Conservation (phyloP, 92 coral and sea anemone species). For the Epizoanthus ramosus region DNA sequence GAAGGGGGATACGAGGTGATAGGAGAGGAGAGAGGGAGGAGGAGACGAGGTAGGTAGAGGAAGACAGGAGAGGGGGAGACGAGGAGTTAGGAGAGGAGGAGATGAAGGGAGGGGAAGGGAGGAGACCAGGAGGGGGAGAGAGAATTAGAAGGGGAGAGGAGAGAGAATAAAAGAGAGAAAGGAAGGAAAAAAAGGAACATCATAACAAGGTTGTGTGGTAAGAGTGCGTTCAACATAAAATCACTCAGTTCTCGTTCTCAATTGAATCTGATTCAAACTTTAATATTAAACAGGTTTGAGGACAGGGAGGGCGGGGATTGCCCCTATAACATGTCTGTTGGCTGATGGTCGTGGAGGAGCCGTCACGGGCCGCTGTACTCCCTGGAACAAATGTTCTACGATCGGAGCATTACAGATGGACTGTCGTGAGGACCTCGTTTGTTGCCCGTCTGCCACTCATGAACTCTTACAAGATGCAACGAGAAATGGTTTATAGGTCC, state of each 20-base stretch:
- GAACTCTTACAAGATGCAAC: conserved; percentile 24
- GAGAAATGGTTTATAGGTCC: conserved; percentile 14
- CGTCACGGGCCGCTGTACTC: conserved; percentile 27
- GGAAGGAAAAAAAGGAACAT: no score
- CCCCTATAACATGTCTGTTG: conserved; percentile 23
- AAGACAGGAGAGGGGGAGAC: no score
- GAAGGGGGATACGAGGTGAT: no score
- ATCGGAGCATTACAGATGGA: conserved; percentile 39
- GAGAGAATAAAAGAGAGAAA: no score
- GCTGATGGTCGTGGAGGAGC: conserved; percentile 27
- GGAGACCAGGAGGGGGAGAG: no score
- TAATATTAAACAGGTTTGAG: not conserved
- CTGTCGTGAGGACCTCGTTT: conserved; percentile 34
- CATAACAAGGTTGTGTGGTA: no score
- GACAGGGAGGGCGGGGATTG: not conserved
- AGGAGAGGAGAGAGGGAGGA: no score
- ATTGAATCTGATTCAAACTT: no score
- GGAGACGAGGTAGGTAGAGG: no score
- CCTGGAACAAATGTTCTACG: conserved; percentile 34
- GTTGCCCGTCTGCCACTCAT: conserved; percentile 17
- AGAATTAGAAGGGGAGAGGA: no score
- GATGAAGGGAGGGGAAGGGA: no score
- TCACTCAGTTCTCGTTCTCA: not conserved
- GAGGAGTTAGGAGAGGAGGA: no score
- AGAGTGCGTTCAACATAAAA: not conserved